Evolutionary conservation across 2,113 vertebrate genomes (phyloP), one percentile per base, ranked within the genome.

Genomic region (Brachyhypopomus occidentalis): DNA sequence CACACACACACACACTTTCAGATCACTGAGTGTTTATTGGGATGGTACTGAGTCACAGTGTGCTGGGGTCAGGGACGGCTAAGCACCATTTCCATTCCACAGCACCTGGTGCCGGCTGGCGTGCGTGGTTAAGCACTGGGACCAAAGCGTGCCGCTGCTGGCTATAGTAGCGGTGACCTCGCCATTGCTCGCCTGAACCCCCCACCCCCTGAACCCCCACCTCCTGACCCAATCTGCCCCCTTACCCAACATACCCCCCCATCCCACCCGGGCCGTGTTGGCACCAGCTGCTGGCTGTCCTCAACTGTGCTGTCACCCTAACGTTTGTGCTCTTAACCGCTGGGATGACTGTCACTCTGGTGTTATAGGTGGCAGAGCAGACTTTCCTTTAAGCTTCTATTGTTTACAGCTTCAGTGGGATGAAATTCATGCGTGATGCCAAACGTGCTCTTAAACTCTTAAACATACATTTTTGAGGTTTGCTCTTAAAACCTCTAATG

Each of bases 11-110:
- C 64, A 72, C 58, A 72, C 41, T 45, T 45, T 56, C 48, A 41
- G 66, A 72, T 75, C 38, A 73, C 52, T 16, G 25, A 22, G 27
- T 41, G 60, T 87, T 86, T 87, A 87, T 85, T 87, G 62, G 17
- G 76, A 48, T 38, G 52, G 55, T 38, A 66, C 30, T 75, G 79
- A 67, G 20, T 55, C 64, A 81, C 63, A 66, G 27, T 66, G 63
- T 5, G 27, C n/a, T 34, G 23, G 63, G 27, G 30, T 34, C 17
- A 66, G 63, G 63, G 63, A 66, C 1, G 62, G 22, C 62, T 27
- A 66, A 30, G 30, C 30, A 30, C 41, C 41, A 11, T 45, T 45
- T 78, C 72, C 52, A 59, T 72, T 59, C 34, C 36, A 11, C 5
- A 11, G 1, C 41, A 2, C 9, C 41, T 11, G 9, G 30, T 3